Percentiles rank a stretch among this genome's conserved stretches.
These are phyloP conservation scores for Apotomis capreana DNA, from an alignment of 2,888 invertebrate species.

Conservation along the genomic window DNA sequence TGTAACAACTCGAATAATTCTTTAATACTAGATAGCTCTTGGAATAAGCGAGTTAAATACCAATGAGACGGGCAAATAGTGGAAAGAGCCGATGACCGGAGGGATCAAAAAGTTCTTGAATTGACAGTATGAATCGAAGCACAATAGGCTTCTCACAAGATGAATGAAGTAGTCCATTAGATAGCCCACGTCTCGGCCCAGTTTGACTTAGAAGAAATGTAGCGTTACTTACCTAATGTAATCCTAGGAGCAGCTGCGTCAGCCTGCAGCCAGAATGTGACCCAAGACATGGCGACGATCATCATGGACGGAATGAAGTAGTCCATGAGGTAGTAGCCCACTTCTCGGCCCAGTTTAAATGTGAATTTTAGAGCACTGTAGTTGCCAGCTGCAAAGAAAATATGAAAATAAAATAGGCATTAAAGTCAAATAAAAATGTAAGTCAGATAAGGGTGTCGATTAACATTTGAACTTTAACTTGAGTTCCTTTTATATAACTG, in stretches of 20 bases:
- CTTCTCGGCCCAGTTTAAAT: constrained; percentile 90
- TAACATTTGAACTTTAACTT: not conserved
- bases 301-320: constrained; percentile 94
- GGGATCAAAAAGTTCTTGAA: too few species aligned
- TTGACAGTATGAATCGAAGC: too few species aligned
- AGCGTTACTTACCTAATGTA: constrained; percentile 85
- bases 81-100: too few species aligned
- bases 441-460: constrained; percentile 2
- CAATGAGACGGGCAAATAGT: too few species aligned
- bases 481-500: too few species aligned
- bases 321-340: constrained; percentile 94
- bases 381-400: constrained; percentile 86
- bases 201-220: not conserved
- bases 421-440: not conserved
- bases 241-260: constrained; percentile 93
- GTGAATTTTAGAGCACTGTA: constrained; percentile 91
- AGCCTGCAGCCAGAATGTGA: constrained; percentile 94
- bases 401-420: not conserved
- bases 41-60: too few species aligned
- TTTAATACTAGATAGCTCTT: too few species aligned
- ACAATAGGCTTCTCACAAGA: too few species aligned
- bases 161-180: too few species aligned
- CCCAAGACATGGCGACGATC: constrained; percentile 94
- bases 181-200: too few species aligned
- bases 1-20: too few species aligned